phyloP scores from a whole-genome alignment of 2,113 vertebrate genomes.

The Percina caprodes region DNA sequence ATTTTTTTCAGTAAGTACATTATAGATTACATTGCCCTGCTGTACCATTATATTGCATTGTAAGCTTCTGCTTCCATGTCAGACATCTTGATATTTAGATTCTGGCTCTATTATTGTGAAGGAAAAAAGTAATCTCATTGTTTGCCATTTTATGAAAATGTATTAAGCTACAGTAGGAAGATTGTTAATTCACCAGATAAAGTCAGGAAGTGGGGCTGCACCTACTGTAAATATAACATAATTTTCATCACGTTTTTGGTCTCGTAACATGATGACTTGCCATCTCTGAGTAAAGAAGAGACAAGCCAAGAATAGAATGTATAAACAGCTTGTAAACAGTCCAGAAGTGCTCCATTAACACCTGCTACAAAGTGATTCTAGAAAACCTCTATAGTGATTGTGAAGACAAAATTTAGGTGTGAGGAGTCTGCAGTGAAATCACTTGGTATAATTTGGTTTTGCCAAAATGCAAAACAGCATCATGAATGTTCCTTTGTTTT shows the following conservation, averaged over 20 bases:
- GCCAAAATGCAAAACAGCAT: background rate
- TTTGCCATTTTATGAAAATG: background rate
- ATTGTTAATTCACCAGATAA: background rate
- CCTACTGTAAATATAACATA: background rate
- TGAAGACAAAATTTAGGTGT: background rate
- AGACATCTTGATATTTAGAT: background rate
- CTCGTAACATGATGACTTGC: background rate
- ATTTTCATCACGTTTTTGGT: background rate
- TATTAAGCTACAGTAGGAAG: background rate
- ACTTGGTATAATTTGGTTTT: background rate
- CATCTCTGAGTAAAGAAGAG: background rate
- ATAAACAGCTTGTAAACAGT: background rate
- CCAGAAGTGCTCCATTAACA: background rate
- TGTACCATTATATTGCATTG: background rate
- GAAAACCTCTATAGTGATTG: background rate
- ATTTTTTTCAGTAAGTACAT: slow-evolving; percentile 10
- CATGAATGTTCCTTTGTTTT: background rate
- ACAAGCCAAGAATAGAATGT: background rate
- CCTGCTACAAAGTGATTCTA: background rate
- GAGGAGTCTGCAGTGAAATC: background rate
- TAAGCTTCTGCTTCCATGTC: background rate
- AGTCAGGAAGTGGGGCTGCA: background rate
- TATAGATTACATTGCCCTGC: background rate
- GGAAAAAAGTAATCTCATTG: background rate
- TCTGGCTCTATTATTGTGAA: background rate